A percentile compares a stretch with the other conserved stretches of the same genome.
phyloP scores from a whole-genome alignment of 2,113 vertebrate genomes.

The Helogale parvula region DNA sequence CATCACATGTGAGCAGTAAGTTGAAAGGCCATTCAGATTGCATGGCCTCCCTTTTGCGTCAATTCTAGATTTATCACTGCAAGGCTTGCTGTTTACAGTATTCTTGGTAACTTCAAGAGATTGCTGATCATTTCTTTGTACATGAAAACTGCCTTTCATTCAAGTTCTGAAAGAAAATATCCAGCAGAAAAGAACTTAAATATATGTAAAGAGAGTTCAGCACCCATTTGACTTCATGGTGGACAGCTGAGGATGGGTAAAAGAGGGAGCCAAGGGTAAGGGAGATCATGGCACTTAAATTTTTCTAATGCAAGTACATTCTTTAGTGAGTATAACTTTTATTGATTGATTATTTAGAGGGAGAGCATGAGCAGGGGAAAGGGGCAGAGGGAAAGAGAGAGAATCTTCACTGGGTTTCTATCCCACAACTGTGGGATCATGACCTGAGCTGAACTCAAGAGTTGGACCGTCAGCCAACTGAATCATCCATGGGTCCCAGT shows the following conservation, averaged over 20 bases:
- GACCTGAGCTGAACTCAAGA: not conserved
- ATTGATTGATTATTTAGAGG: too few relatives aligned
- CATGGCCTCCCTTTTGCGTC: not conserved
- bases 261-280: not conserved
- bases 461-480: not conserved
- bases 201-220: not conserved
- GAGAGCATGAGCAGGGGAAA: not conserved
- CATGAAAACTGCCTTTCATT: not conserved
- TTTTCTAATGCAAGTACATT: not conserved
- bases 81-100: not conserved
- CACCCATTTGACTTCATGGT: not conserved
- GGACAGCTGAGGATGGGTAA: not conserved
- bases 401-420: too few relatives aligned
- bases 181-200: not conserved
- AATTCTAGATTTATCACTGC: not conserved
- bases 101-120: not conserved
- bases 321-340: not conserved
- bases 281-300: not conserved
- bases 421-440: not conserved
- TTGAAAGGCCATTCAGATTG: not conserved
- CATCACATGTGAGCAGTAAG: not conserved
- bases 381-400: not conserved
- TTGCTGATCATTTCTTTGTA: not conserved
- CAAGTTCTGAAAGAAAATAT: not conserved
- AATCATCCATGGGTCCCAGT: not conserved